Percentiles rank a stretch among this genome's conserved stretches.
Conservation (phyloP, 1,140 invertebrate species). For the Danaus plexippus region DNA sequence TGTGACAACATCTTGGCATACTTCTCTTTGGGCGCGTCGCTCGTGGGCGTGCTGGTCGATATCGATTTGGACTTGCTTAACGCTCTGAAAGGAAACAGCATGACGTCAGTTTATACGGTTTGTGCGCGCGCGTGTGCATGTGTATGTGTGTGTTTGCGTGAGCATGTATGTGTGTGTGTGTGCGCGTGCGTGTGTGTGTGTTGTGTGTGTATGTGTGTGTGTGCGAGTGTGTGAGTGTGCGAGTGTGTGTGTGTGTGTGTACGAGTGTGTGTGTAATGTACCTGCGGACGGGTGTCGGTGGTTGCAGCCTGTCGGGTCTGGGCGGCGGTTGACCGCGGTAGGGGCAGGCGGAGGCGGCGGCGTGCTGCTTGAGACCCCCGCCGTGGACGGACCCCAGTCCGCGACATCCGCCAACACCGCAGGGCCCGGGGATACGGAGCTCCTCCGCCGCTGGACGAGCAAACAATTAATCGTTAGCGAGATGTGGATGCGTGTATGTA, state of each 20-base stretch:
- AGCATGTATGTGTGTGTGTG: too few relatives aligned
- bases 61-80: slow-evolving; percentile 44
- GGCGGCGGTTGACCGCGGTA: slow-evolving; percentile 70
- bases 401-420: slow-evolving; percentile 83
- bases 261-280: too few relatives aligned
- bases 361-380: slow-evolving; percentile 82
- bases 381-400: slow-evolving; percentile 86
- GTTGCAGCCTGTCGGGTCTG: slow-evolving; percentile 67
- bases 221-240: slow-evolving; percentile 7
- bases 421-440: slow-evolving; percentile 74
- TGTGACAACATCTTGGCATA: slow-evolving; percentile 18
- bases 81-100: slow-evolving; percentile 30
- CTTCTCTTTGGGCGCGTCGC: slow-evolving; percentile 51
- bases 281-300: slow-evolving; percentile 17
- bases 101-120: background rate
- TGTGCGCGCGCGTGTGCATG: background rate
- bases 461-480: background rate
- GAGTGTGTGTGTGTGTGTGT: background rate
- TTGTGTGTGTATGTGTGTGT: too few relatives aligned
- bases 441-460: slow-evolving; percentile 66
- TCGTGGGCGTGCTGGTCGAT: slow-evolving; percentile 46
- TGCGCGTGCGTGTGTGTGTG: too few relatives aligned
- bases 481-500: too few relatives aligned
- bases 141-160: background rate
- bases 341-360: slow-evolving; percentile 85